Evolutionary conservation across 2,113 vertebrate genomes (phyloP), one percentile per base, ranked within the genome.

Genomic region (Nothoprocta perdicaria): DNA sequence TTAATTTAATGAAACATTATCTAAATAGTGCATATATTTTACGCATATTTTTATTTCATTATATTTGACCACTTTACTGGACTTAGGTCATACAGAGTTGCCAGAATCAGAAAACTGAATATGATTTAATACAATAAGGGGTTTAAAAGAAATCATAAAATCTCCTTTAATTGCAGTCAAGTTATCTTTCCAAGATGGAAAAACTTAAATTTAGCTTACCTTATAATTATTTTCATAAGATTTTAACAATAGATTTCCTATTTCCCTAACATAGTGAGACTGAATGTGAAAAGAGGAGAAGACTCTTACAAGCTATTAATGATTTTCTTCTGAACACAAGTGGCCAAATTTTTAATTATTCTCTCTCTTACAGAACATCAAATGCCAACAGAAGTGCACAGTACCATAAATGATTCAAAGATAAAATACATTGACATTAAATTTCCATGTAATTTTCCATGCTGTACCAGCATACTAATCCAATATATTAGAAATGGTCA

Each of bases 291-390:
- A n/a, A n/a, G n/a, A n/a, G n/a, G n/a, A n/a, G n/a, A 65, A 82
- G 72, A 75, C 5, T 5, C 72, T 23, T 21, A 58, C 2, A 19
- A 62, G 8, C 31, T 77, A 22, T n/a, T 53, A 78, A 48, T 31
- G 12, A 26, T 76, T 27, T 19, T 84, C 62, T 19, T 84, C 62
- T 22, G 14, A 53, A 40, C 33, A 77, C 7, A 60, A n/a, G 67
- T 0, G 66, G 9, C 41, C 1, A 69, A n/a, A 71, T 1, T n/a
- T 78, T 29, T 45, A 55, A 1, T 10, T n/a, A n/a, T n/a, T n/a
- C n/a, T n/a, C 6, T 8, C 6, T 50, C 26, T 75, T 89, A 23
- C 46, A 74, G 40, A 62, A 5, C 21, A 58, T 26, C 19, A 41
- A 88, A 41, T 14, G 67, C 4, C 2, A 41, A 41, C 24, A 80